Conservation (phyloP, 2,888 invertebrate genomes). For the Drosophila sordidula region DNA sequence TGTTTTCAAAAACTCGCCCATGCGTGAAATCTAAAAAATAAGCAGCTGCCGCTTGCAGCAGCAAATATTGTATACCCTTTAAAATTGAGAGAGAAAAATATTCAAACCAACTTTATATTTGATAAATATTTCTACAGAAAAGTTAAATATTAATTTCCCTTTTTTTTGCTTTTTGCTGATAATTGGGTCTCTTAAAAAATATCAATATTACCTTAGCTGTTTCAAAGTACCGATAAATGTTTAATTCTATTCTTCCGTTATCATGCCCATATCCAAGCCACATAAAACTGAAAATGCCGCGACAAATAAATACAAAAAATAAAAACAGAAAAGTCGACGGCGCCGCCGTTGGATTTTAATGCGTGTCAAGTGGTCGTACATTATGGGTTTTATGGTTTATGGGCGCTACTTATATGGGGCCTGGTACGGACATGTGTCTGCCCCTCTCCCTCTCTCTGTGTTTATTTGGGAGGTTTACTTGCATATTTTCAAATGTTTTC, state of each 20-base stretch:
- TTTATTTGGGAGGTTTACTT: constrained; percentile 6
- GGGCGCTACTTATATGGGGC: constrained; percentile 61
- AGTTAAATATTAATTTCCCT: too few species aligned
- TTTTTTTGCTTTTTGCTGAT: too few species aligned
- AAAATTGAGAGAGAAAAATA: not conserved
- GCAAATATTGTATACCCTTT: constrained; percentile 11
- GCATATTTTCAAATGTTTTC: constrained; percentile 37
- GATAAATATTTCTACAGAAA: not conserved
- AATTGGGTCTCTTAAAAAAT: too few species aligned
- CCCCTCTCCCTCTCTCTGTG: not conserved
- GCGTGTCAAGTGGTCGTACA: constrained; percentile 73
- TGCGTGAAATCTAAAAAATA: constrained; percentile 37
- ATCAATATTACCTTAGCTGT: not conserved
- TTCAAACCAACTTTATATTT: too few species aligned
- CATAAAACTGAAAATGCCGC: constrained; percentile 13
- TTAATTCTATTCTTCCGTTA: constrained; percentile 14
- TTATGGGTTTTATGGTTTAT: constrained; percentile 72
- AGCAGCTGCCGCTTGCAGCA: not conserved
- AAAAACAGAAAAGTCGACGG: not conserved
- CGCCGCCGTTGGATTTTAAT: constrained; percentile 57
- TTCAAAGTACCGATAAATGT: not conserved
- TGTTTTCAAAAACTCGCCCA: constrained; percentile 33
- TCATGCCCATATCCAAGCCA: constrained; percentile 1
- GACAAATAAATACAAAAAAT: constrained; percentile 23
- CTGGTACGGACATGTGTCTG: constrained; percentile 1